phyloP scores from a whole-genome alignment of 2,113 vertebrate genomes.

The Barbus barbus region DNA sequence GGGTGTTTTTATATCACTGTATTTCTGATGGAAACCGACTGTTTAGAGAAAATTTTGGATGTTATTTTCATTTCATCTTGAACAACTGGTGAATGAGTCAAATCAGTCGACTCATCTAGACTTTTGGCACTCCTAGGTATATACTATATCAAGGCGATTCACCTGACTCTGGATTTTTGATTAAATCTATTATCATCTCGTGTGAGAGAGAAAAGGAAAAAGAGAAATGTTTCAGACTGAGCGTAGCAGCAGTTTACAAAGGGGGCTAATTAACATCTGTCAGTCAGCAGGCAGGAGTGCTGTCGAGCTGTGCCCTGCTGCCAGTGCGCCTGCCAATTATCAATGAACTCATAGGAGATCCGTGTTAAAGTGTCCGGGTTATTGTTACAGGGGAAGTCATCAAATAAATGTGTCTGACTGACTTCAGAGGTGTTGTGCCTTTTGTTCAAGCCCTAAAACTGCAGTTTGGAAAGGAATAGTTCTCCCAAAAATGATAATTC shows the following conservation, averaged over 20 bases:
- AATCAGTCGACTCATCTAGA: too few relatives aligned
- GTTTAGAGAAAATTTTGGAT: too few relatives aligned
- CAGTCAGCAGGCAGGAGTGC: constrained; percentile 55
- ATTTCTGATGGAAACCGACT: too few relatives aligned
- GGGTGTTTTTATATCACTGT: too few relatives aligned
- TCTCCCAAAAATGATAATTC: neutral
- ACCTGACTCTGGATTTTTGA: neutral
- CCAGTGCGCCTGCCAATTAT: constrained; percentile 54
- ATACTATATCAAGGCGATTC: neutral
- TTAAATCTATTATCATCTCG: constrained; percentile 15
- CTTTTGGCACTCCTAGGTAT: neutral
- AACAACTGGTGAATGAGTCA: too few relatives aligned
- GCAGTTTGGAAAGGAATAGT: neutral
- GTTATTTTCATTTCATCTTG: too few relatives aligned
- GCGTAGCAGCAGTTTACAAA: constrained; percentile 47
- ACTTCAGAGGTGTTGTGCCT: neutral
- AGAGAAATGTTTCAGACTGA: constrained; percentile 48
- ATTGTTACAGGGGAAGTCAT: constrained; percentile 35
- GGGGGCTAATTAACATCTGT: constrained; percentile 57
- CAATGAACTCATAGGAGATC: constrained; percentile 48
- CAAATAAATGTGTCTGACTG: constrained; percentile 26
- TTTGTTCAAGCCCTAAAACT: neutral
- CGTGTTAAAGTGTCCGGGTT: constrained; percentile 45
- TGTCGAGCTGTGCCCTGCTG: constrained; percentile 48
- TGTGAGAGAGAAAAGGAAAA: neutral